Percentiles rank a stretch among this genome's conserved stretches.
phyloP scores from a whole-genome alignment of 2,113 vertebrate genomes.

The Cyphomyrus discorhynchus region DNA sequence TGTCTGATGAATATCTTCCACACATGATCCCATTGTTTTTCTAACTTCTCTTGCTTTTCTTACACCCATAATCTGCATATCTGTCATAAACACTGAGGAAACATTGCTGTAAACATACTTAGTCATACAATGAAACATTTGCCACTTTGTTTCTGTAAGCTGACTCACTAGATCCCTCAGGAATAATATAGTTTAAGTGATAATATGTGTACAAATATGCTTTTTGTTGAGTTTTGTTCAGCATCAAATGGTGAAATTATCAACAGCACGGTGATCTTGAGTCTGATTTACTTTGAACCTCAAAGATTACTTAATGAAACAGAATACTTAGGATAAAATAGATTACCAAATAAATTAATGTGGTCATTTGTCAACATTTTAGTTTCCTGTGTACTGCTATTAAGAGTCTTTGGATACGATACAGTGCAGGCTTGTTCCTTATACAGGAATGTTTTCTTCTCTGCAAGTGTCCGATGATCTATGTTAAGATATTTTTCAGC shows the following conservation, averaged over 20 bases:
- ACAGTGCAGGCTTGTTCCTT: background rate
- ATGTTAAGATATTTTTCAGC: background rate
- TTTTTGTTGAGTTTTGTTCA: background rate
- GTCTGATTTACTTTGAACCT: background rate
- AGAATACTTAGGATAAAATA: background rate
- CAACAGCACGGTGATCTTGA: background rate
- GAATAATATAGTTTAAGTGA: background rate
- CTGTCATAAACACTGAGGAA: background rate
- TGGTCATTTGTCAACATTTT: background rate
- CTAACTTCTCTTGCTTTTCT: background rate
- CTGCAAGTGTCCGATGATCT: background rate
- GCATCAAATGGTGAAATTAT: background rate
- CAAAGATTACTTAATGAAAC: background rate
- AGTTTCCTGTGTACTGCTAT: background rate
- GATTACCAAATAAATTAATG: background rate
- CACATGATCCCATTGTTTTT: background rate
- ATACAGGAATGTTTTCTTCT: background rate
- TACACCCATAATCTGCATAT: background rate
- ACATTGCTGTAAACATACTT: background rate
- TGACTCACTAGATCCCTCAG: background rate
- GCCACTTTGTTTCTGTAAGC: background rate
- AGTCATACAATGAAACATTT: background rate
- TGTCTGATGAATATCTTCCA: background rate
- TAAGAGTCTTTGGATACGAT: background rate
- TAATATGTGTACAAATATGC: background rate